Percentiles rank a stretch among this genome's conserved stretches.
Conservation (phyloP, 2,113 vertebrate genomes). For the Prionailurus viverrinus region DNA sequence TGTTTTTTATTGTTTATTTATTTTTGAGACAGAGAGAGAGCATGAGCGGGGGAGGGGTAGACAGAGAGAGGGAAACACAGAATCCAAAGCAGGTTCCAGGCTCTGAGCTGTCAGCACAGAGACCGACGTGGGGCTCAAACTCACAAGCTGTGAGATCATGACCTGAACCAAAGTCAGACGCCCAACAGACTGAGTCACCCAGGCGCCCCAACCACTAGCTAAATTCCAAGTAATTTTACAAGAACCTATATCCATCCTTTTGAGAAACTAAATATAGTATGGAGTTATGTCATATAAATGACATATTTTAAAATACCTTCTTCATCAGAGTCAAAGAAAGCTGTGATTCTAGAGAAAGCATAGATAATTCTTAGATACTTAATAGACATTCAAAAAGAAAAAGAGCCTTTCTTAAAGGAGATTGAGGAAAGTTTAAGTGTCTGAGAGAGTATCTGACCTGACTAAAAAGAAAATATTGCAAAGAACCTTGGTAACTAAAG, state of each 20-base stretch:
- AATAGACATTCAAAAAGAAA: slow-evolving; percentile 33
- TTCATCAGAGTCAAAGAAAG: slow-evolving; percentile 39
- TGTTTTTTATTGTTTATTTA: no score
- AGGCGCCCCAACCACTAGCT: background rate
- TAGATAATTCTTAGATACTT: background rate
- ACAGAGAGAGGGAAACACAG: no score
- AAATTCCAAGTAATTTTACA: background rate
- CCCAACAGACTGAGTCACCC: no score
- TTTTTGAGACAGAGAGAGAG: no score
- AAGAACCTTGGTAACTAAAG: slow-evolving; percentile 10
- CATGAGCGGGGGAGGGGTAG: no score
- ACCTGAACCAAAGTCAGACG: no score
- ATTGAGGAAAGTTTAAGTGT: background rate
- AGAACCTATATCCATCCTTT: background rate
- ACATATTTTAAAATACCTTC: slow-evolving; percentile 28
- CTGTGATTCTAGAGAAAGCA: background rate
- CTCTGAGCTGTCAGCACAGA: no score
- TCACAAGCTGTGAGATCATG: no score
- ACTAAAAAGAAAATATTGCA: background rate
- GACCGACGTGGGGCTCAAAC: no score
- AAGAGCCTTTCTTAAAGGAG: background rate
- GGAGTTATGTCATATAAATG: background rate
- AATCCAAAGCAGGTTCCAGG: no score
- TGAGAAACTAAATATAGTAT: background rate
- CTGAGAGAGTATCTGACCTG: background rate